Conservation (phyloP, 2,113 vertebrate genomes). For the Scatophagus argus region DNA sequence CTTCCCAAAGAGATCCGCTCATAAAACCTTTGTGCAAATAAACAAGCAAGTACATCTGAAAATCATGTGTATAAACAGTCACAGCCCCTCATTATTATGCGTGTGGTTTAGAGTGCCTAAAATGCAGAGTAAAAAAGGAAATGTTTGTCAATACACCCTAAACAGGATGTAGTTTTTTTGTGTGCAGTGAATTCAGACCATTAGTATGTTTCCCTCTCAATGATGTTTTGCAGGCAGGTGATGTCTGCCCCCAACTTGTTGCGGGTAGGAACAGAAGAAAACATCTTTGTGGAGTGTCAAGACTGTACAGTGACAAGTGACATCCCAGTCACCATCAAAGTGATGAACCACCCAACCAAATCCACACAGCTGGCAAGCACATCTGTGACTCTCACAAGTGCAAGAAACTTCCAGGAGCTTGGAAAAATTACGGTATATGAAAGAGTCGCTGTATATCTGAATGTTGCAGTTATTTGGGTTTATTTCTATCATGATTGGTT, state of each 20-base stretch:
- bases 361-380: not conserved
- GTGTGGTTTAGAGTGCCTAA: not conserved
- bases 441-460: not conserved
- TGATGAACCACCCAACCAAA: slow-evolving; percentile 75
- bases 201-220: not conserved
- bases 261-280: slow-evolving; percentile 78
- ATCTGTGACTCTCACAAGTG: slow-evolving; percentile 47
- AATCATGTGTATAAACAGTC: not conserved
- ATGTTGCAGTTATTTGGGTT: not conserved
- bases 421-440: slow-evolving; percentile 76
- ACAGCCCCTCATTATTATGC: not conserved
- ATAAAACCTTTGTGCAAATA: too few species aligned
- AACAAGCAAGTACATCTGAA: too few species aligned
- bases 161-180: not conserved
- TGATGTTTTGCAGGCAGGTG: slow-evolving; percentile 58
- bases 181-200: not conserved
- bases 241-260: slow-evolving; percentile 82
- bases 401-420: slow-evolving; percentile 54
- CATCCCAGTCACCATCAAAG: slow-evolving; percentile 43
- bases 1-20: too few species aligned
- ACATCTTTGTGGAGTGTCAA: slow-evolving; percentile 82
- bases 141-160: not conserved
- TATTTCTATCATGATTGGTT: not conserved
- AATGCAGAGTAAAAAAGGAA: not conserved
- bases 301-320: slow-evolving; percentile 47